Base-by-base conservation (phyloP, 1,140 invertebrate species). In the Drosophila grimshawi region DNA sequence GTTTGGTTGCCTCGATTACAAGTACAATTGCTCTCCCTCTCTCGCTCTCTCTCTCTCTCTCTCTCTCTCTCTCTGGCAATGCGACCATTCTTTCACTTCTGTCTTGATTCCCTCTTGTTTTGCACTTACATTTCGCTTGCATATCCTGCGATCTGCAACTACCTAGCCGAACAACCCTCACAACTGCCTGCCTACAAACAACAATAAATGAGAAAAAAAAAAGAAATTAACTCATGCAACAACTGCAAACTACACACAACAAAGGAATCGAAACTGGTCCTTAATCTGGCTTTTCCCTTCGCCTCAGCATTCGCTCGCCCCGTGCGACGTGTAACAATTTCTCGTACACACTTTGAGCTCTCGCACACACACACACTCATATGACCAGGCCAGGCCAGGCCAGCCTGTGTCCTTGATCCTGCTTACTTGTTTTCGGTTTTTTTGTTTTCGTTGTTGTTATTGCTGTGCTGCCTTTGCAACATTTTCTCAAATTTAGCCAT, bases 221-320 rank as follows among this genome's bases (percentile, higher is more conserved):
- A 52, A 62, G 43, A 73, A 66, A 78, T 59, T 62, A 64, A 63
- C 51, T 68, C 60, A 69, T 45, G 55, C 59, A 69, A 57, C 59
- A 46, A 62, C 60, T 30, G 30, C 37, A 19, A 46, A 66, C 19
- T 41, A 33, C 71, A 19, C 51, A 68, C 51, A 89, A 86, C 78
- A 89, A 89, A 86, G 73, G 85, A 89, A 61, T 43, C 41, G 43
- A 27, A 69, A 89, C 85, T 79, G 85, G 77, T 89, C 85, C 83
- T 88, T 88, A 88, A 88, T 88, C 83, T 80, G 71, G 64, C 59
- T 63, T 83, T 82, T 81, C 82, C 79, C 70, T 79, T 66, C 48
- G 59, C 57, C 60, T 53, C 61, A 48, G 37, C 51, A 64, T 64
- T 83, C 71, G 53, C 33, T 76, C 63, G 65, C 59, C 53, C 67